Evolutionary conservation across 1,140 invertebrate species (phyloP).

Genomic region (Anthonomus grandis): DNA sequence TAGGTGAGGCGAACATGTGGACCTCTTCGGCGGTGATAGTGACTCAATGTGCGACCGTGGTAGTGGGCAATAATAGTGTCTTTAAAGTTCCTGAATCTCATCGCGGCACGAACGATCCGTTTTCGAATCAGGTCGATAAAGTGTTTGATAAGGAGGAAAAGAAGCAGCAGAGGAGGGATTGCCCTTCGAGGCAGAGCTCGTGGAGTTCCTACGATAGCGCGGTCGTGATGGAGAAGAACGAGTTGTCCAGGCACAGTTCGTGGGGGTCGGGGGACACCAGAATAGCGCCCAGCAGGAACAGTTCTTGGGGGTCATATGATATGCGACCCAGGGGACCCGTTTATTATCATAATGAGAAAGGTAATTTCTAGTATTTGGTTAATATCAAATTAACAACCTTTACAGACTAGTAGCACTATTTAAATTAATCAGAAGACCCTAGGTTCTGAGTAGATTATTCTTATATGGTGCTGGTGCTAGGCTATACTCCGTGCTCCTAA

Average conservation of each 20-base stretch:
- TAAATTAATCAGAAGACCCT: too few relatives aligned
- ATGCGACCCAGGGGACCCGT: slow-evolving; percentile 51
- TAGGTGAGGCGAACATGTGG: slow-evolving; percentile 47
- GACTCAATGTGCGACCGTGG: slow-evolving; percentile 36
- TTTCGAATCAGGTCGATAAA: slow-evolving; percentile 67
- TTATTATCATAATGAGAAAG: slow-evolving; percentile 42
- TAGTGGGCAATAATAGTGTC: slow-evolving; percentile 30
- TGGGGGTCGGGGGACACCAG: slow-evolving; percentile 74
- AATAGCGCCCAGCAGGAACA: slow-evolving; percentile 64
- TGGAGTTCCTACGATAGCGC: slow-evolving; percentile 79
- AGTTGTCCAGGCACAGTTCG: slow-evolving; percentile 73
- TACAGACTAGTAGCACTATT: too few relatives aligned
- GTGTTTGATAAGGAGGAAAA: slow-evolving; percentile 71
- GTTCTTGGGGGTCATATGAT: slow-evolving; percentile 73
- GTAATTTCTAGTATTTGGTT: background rate
- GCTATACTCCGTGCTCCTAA: too few relatives aligned
- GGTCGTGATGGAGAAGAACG: slow-evolving; percentile 58
- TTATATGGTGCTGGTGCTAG: too few relatives aligned
- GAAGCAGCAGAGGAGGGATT: slow-evolving; percentile 51
- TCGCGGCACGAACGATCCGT: slow-evolving; percentile 56
- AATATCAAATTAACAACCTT: too few relatives aligned
- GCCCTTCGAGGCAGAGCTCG: slow-evolving; percentile 67
- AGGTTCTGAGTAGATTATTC: too few relatives aligned
- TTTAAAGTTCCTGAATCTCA: slow-evolving; percentile 41
- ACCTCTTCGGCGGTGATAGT: slow-evolving; percentile 39